These are phyloP conservation scores for Gavia stellata DNA, from an alignment of 2,113 vertebrate genomes.

Conservation along the genomic window DNA sequence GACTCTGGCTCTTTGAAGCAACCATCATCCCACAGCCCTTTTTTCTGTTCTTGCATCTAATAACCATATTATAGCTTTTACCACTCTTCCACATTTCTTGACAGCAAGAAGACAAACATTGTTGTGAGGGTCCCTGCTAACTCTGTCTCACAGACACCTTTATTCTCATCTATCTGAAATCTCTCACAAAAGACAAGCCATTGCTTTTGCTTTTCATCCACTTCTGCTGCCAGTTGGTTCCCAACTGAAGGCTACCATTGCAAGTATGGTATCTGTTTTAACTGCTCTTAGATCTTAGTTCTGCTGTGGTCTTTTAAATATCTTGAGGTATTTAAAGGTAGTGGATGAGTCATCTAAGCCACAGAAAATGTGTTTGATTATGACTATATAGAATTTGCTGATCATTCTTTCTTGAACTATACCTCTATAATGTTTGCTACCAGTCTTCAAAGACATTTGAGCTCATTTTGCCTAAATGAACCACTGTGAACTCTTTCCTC, in stretches of 20 bases:
- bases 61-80: background rate
- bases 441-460: background rate
- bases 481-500: background rate
- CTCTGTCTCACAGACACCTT: background rate
- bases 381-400: rapidly evolving
- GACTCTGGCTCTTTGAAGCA: background rate
- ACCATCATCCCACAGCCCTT: background rate
- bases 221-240: background rate
- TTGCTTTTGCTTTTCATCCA: background rate
- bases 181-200: background rate
- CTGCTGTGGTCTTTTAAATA: background rate
- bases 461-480: background rate
- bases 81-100: background rate
- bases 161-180: background rate
- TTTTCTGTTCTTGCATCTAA: background rate
- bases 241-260: background rate
- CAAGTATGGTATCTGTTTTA: background rate
- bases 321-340: background rate
- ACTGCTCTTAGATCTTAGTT: background rate
- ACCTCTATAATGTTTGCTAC: background rate
- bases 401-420: background rate
- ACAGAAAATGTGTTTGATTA: background rate
- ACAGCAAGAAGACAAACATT: background rate
- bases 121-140: background rate
- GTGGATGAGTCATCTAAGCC: background rate